Evolutionary conservation across 1,140 invertebrate genomes (phyloP), one percentile per base, ranked within the genome.

Genomic region (Eriosoma lanigerum): DNA sequence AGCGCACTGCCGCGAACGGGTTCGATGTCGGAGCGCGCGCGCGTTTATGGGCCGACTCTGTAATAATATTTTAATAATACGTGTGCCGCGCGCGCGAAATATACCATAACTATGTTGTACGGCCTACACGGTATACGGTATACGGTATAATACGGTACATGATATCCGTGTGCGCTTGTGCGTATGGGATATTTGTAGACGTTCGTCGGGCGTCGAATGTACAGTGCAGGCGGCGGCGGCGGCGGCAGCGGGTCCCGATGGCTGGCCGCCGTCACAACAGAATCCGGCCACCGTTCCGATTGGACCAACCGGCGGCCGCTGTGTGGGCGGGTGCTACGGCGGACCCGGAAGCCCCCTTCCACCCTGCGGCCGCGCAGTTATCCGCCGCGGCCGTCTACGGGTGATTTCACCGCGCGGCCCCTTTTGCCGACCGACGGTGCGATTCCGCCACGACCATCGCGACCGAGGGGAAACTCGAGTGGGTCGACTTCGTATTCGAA

Each of bases 251-350:
- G 19, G 17, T 19, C 3, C 19, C n/a, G 32, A 21, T 19, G 38
- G 62, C 19, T 17, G 21, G 17, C 19, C 75, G 75, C 24, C 56
- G 73, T 12, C 54, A 48, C 58, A 19, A n/a, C 78, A 70, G 60
- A 62, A 70, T 70, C 64, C 78, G 78, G 60, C 44, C 32, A 26
- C 10, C 80, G 80, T 6, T 68, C 38, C 19, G 46, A 64, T 60
- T 62, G 81, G 66, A 58, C 81, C 68, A 62, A 56, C 50, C 64
- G 60, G 29, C 52, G 24, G 29, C 50, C 26, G 38, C 3, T 15
- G 19, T 46, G 26, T 46, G 44, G 81, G 66, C 56, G 60, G 19
- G 64, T 19, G 1, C 50, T 19, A 21, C 50, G 5, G 9, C 17
- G 9, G 48, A 72, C 46, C 24, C 50, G 64, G 66, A n/a, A 46